Evolutionary conservation across 2,113 vertebrate genomes (phyloP), one percentile per base, ranked within the genome.

Genomic region (Heterocephalus glaber): DNA sequence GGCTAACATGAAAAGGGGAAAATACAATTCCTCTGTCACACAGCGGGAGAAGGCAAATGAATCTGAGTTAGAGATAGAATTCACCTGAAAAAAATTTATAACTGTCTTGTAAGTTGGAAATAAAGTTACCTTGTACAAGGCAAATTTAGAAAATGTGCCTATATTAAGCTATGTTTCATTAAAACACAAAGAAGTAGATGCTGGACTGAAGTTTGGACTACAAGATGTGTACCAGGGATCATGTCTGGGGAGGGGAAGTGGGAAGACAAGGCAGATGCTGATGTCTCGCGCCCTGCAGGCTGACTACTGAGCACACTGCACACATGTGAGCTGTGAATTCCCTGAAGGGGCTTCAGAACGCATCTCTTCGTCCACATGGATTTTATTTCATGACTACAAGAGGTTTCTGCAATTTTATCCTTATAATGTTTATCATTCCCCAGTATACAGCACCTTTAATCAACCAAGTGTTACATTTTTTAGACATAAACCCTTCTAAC

Each of bases 31-130:
- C 80, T 70, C 8, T 86, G 65, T 81, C 70, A 86, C 85, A 86
- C 87, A 90, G 95, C 58, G 38, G 86, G 95, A 76, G 58, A 93
- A 95, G 74, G 76, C 92, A 89, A 93, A 93, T 90, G 74, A 83
- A 74, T 77, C 49, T 82, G 76, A 58, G 52, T 86, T 52, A 74
- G 28, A 90, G 63, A 56, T 52, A 92, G 86, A 92, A 85, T 74
- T 81, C 54, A 82, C 84, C 58, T 80, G 70, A 66, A 88, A 70
- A 94, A 93, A 77, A 85, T 61, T 35, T 52, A 14, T 8, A 82
- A 26, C 26, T 82, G 11, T 80, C 72, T 84, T 38, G 4, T 19
- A 65, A 87, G 54, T 95, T 41, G 54, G 66, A 92, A 97, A 68
- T 72, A 74, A 92, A 35, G 14, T 65, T 38, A 49, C 38, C 20